phyloP scores from a whole-genome alignment of 2,113 vertebrate genomes.

The Oryzias javanicus region DNA sequence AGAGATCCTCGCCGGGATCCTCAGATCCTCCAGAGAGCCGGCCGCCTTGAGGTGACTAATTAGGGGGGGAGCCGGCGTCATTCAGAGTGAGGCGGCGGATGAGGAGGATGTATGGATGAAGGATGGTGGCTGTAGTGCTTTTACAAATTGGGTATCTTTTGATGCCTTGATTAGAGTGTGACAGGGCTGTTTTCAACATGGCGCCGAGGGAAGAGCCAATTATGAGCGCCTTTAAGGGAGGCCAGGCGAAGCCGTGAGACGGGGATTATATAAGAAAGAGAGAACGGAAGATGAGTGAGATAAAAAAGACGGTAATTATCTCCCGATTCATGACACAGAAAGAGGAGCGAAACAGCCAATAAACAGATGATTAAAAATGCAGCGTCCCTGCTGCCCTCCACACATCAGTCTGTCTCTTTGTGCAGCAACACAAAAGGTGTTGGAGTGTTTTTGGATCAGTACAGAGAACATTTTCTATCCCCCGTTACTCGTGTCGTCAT shows the following conservation, averaged over 20 bases:
- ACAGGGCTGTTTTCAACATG: constrained; percentile 46
- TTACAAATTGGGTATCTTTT: constrained; percentile 66
- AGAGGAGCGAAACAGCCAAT: constrained; percentile 6
- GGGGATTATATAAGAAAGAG: constrained; percentile 30
- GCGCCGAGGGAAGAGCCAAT: constrained; percentile 43
- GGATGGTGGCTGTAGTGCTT: constrained; percentile 30
- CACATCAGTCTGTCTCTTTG: not conserved
- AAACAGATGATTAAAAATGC: constrained; percentile 9
- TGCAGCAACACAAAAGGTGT: constrained; percentile 1
- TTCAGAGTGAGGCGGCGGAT: constrained; percentile 32
- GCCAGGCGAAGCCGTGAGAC: constrained; percentile 19
- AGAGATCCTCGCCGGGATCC: constrained; percentile 49
- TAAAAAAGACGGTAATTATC: constrained; percentile 10
- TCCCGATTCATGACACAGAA: constrained; percentile 23
- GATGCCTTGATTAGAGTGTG: constrained; percentile 65
- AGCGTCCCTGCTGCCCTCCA: not conserved
- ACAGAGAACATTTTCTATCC: constrained; percentile 1
- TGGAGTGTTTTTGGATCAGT: constrained; percentile 14
- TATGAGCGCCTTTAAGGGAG: constrained; percentile 56
- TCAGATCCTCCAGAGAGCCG: constrained; percentile 55
- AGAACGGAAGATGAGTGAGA: constrained; percentile 5
- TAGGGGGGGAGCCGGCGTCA: constrained; percentile 44
- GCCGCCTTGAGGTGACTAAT: constrained; percentile 44
- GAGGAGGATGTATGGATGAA: constrained; percentile 33
- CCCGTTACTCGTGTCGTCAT: not conserved